Conservation (phyloP, 2,113 vertebrate genomes). For the Pelodiscus sinensis region DNA sequence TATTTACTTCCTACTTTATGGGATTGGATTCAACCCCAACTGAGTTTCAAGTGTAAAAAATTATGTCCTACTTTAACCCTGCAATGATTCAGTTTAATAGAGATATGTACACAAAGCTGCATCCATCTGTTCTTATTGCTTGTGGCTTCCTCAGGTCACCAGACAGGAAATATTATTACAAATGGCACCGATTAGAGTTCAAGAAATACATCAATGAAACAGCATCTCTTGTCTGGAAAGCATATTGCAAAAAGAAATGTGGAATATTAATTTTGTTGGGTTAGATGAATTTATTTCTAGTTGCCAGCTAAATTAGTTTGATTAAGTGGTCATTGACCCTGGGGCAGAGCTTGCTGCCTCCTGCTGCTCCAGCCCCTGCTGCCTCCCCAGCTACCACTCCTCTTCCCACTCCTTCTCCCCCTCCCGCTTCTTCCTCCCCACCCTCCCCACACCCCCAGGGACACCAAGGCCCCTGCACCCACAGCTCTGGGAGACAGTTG, state of each 20-base stretch:
- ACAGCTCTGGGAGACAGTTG: no score
- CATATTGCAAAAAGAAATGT: not conserved
- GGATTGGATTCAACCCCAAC: not conserved
- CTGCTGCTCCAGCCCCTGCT: no score
- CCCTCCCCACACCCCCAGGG: no score
- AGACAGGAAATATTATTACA: not conserved
- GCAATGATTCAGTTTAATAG: fast-evolving
- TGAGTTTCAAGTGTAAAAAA: not conserved
- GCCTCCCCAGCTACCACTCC: no score
- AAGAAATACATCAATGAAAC: not conserved
- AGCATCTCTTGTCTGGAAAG: not conserved
- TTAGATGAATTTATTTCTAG: not conserved
- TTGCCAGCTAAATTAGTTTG: not conserved
- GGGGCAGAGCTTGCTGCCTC: no score
- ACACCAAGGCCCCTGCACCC: no score
- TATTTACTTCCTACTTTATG: not conserved
- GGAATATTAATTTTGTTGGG: not conserved
- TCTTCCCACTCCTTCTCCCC: no score
- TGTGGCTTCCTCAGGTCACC: not conserved
- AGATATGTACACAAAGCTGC: not conserved
- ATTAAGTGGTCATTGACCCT: not conserved
- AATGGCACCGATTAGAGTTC: not conserved
- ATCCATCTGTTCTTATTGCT: not conserved
- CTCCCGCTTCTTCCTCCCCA: no score
- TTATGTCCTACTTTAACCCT: not conserved